phyloP scores from a whole-genome alignment of 2,888 invertebrate species.

The Ptilodon capucinus region DNA sequence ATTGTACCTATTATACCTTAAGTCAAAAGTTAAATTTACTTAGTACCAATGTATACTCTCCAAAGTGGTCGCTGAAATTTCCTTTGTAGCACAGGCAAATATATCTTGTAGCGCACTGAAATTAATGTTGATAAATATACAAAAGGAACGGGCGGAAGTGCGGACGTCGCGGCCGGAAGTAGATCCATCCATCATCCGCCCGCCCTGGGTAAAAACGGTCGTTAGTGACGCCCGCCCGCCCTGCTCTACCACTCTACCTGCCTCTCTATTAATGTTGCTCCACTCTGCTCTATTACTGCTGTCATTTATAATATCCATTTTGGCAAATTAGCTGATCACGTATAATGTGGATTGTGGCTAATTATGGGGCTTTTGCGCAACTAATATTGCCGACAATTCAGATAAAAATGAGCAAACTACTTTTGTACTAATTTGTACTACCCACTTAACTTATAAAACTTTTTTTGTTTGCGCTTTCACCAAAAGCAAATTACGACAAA shows the following conservation, averaged over 20 bases:
- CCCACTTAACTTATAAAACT: neutral
- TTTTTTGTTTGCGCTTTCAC: too few species aligned
- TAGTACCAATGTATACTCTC: neutral
- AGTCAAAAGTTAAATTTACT: neutral
- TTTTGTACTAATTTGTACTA: neutral
- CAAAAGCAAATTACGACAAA: too few species aligned
- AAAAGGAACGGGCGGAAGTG: constrained; percentile 65
- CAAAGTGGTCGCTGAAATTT: neutral
- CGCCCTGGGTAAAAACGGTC: constrained; percentile 81
- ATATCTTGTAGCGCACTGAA: constrained; percentile 66
- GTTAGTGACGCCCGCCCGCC: constrained; percentile 62
- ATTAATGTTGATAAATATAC: constrained; percentile 80
- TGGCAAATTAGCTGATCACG: constrained; percentile 77
- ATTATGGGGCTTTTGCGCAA: constrained; percentile 46
- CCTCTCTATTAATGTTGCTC: constrained; percentile 80
- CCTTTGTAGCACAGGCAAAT: constrained; percentile 43
- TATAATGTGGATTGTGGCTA: constrained; percentile 41
- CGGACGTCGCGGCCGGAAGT: constrained; percentile 76
- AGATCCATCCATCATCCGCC: constrained; percentile 78
- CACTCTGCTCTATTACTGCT: constrained; percentile 79
- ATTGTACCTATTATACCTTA: neutral
- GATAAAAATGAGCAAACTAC: neutral
- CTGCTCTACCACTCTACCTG: constrained; percentile 53
- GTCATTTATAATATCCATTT: constrained; percentile 82
- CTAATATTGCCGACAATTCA: constrained; percentile 19